Conservation (phyloP, 2,113 vertebrate genomes). For the Brevimyrus niger region DNA sequence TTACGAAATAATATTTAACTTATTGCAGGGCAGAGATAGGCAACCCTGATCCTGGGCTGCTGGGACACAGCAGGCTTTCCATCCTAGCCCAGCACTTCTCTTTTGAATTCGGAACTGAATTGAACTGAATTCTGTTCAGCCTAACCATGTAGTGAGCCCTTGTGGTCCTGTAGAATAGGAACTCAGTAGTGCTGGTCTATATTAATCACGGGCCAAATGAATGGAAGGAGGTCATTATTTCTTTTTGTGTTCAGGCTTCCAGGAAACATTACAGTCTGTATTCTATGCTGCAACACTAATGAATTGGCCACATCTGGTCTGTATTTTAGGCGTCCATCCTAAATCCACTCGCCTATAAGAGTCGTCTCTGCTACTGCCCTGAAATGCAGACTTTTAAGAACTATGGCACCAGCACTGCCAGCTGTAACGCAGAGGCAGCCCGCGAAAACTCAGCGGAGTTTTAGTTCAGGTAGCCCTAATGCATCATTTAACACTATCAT, state of each 20-base stretch:
- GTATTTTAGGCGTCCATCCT: not conserved
- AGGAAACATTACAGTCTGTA: constrained; percentile 38
- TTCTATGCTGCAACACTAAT: constrained; percentile 24
- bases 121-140: constrained; percentile 15
- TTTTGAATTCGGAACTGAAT: no score
- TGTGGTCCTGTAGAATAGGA: constrained; percentile 33
- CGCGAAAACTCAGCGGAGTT: not conserved
- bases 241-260: not conserved
- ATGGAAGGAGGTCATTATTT: constrained; percentile 15
- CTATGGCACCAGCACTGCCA: not conserved
- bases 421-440: not conserved
- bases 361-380: not conserved
- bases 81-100: no score
- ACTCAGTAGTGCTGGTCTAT: constrained; percentile 45
- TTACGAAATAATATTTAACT: not conserved
- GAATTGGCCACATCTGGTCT: constrained; percentile 23
- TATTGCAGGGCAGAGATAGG: not conserved
- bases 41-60: not conserved
- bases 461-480: not conserved
- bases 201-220: constrained; percentile 41
- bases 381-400: not conserved
- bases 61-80: not conserved
- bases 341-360: not conserved
- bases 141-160: constrained; percentile 22
- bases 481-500: not conserved